Evolutionary conservation across 2,113 vertebrate species (phyloP), one percentile per base, ranked within the genome.

Genomic region (Uropsilus gracilis): DNA sequence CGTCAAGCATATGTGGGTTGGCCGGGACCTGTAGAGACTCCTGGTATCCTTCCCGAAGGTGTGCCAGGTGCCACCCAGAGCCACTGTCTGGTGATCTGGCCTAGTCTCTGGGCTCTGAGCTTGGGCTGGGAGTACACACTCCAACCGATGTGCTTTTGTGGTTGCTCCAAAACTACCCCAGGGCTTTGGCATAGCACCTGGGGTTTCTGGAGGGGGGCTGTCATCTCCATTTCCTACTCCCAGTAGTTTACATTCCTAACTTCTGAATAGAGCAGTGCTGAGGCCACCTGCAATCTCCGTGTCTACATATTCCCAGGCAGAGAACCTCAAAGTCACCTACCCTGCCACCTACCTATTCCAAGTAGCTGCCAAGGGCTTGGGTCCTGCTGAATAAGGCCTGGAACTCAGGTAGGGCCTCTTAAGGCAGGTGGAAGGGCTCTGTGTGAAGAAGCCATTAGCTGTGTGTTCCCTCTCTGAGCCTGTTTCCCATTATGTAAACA

Each of bases 201-300:
- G 93, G 66, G 37, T 82, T 88, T 92, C 81, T 69, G 64, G 28
- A 81, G 81, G 50, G 55, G 59, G 69, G 22, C 16, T 42, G 39
- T 72, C 63, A 48, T 63, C 78, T 95, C 91, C 76, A 59, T 46
- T 90, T 83, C 72, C n/a, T 50, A 48, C 34, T 26, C 85, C 81
- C 30, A 44, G 69, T 44, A 92, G 95, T 97, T 96, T 96, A 97
- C 94, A 95, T 96, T 95, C 93, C 86, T 96, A 76, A 85, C 95
- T 96, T 93, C 81, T 48, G 46, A 94, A 71, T 24, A 90, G 82
- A 95, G 72, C 93, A 82, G 63, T 89, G 95, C 90, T 96, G 92
- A 95, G 93, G 88, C 92, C 78, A 77, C 37, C 28, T 42, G 37
- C 17, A 64, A 32, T 22, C 76, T 69, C 50, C 34, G 30, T 61